These are phyloP conservation scores for Tachina fera DNA, from an alignment of 2,888 invertebrate genomes.

Conservation along the genomic window DNA sequence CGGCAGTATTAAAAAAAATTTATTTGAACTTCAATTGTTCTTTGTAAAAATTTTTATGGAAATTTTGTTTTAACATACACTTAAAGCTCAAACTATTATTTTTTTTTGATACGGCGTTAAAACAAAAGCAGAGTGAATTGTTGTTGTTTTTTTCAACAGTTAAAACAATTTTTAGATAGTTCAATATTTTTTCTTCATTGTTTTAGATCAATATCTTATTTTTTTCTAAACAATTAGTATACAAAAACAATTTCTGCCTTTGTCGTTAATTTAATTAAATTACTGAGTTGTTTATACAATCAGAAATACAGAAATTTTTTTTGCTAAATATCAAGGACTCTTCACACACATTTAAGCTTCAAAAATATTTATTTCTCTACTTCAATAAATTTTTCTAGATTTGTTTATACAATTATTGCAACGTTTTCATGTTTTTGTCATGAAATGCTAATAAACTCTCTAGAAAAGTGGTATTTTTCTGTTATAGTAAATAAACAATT, in stretches of 20 bases:
- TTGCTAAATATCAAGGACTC: not conserved
- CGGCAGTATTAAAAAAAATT: no score
- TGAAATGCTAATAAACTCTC: constrained; percentile 52
- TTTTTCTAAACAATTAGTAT: no score
- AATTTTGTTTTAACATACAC: no score
- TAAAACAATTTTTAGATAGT: no score
- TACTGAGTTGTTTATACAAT: constrained; percentile 14
- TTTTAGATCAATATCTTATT: no score
- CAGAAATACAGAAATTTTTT: not conserved
- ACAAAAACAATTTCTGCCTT: not conserved
- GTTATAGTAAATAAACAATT: constrained; percentile 13
- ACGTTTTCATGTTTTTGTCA: constrained; percentile 15
- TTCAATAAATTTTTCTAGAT: constrained; percentile 19
- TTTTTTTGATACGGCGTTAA: no score
- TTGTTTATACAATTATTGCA: constrained; percentile 31
- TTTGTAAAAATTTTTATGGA: no score
- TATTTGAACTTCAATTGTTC: no score
- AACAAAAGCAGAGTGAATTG: no score
- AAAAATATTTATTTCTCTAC: constrained; percentile 26
- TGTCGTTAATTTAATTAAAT: constrained; percentile 11
- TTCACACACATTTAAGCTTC: constrained; percentile 1
- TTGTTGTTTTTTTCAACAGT: no score
- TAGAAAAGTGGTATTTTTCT: constrained; percentile 17
- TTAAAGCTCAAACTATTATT: no score
- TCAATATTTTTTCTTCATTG: no score